Evolutionary conservation across 2,888 invertebrate species (phyloP).

Genomic region (Oscheius myriophilus): DNA sequence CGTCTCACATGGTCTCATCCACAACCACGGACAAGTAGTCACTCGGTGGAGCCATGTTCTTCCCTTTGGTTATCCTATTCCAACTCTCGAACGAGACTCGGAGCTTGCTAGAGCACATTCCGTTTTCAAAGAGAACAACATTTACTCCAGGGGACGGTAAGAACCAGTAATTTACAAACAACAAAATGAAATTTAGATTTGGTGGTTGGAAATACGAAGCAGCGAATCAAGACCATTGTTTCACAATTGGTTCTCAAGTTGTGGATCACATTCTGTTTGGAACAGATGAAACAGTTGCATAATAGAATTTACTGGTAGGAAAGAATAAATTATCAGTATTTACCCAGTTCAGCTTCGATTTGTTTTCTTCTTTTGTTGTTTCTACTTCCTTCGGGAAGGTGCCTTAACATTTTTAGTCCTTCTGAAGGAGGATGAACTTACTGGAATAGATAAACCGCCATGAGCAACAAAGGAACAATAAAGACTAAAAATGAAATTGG

Average conservation of each 20-base stretch:
- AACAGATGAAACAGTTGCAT: slow-evolving; percentile 33
- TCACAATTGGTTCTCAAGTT: slow-evolving; percentile 54
- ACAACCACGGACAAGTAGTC: slow-evolving; percentile 34
- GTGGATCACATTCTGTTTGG: slow-evolving; percentile 44
- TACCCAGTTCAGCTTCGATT: slow-evolving; percentile 11
- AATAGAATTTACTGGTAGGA: slow-evolving; percentile 2
- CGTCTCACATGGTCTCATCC: slow-evolving; percentile 38
- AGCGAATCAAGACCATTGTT: slow-evolving; percentile 64
- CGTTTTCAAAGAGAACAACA: slow-evolving; percentile 42
- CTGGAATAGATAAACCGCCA: slow-evolving; percentile 52
- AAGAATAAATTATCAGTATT: not conserved
- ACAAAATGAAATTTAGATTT: slow-evolving; percentile 43
- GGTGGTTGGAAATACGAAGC: slow-evolving; percentile 64
- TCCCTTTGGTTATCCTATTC: slow-evolving; percentile 61
- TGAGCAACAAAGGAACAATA: slow-evolving; percentile 54
- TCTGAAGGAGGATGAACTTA: slow-evolving; percentile 2
- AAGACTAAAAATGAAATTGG: slow-evolving; percentile 57
- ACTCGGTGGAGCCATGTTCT: slow-evolving; percentile 46
- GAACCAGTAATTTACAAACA: not conserved
- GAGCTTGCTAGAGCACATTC: slow-evolving; percentile 45
- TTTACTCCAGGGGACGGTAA: slow-evolving; percentile 55
- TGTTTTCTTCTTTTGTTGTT: not conserved
- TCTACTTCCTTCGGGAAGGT: slow-evolving; percentile 1
- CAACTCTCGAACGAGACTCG: slow-evolving; percentile 49
- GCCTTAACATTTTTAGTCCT: not conserved